These are phyloP conservation scores for Labrus mixtus DNA, from an alignment of 2,113 vertebrate species.

Conservation along the genomic window DNA sequence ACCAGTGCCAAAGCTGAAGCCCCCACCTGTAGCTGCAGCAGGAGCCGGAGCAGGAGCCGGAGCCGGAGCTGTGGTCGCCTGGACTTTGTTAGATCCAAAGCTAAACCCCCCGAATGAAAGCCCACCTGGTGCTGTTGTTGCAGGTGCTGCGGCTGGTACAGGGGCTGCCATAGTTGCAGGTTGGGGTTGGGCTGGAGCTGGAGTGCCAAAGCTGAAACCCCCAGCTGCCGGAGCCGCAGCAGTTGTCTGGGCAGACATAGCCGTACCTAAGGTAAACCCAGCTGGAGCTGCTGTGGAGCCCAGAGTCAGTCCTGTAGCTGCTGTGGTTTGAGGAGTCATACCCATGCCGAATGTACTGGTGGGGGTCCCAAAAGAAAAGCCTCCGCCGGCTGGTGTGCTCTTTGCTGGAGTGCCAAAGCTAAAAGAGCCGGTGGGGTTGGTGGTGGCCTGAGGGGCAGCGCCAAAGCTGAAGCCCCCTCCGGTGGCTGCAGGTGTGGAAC, in stretches of 20 bases:
- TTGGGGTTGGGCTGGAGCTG: slow-evolving; percentile 35
- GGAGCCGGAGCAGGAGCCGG: too few relatives aligned
- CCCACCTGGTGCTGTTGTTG: slow-evolving; percentile 28
- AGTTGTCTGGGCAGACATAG: slow-evolving; percentile 60
- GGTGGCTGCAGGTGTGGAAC: slow-evolving; percentile 70
- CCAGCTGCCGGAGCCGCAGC: slow-evolving; percentile 58
- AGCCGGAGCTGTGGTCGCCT: slow-evolving; percentile 67
- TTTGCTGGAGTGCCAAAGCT: slow-evolving; percentile 85
- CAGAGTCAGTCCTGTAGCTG: slow-evolving; percentile 79
- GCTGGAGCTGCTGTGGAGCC: slow-evolving; percentile 73
- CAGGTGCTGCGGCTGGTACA: background rate
- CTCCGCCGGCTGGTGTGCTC: slow-evolving; percentile 59
- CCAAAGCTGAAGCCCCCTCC: slow-evolving; percentile 85
- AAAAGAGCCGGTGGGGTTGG: slow-evolving; percentile 77
- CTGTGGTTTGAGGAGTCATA: slow-evolving; percentile 75
- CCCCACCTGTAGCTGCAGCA: slow-evolving; percentile 60
- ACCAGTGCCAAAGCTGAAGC: slow-evolving; percentile 72
- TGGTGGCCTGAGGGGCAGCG: slow-evolving; percentile 57
- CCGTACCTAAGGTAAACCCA: slow-evolving; percentile 75
- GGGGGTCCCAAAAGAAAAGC: slow-evolving; percentile 85
- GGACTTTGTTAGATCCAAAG: slow-evolving; percentile 83
- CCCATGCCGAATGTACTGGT: slow-evolving; percentile 81
- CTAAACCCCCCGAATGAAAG: slow-evolving; percentile 77
- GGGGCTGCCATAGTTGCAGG: background rate
- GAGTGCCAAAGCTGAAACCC: slow-evolving; percentile 68